Evolutionary conservation across 1,140 invertebrate species (phyloP).

Genomic region (Amyelois transitella): DNA sequence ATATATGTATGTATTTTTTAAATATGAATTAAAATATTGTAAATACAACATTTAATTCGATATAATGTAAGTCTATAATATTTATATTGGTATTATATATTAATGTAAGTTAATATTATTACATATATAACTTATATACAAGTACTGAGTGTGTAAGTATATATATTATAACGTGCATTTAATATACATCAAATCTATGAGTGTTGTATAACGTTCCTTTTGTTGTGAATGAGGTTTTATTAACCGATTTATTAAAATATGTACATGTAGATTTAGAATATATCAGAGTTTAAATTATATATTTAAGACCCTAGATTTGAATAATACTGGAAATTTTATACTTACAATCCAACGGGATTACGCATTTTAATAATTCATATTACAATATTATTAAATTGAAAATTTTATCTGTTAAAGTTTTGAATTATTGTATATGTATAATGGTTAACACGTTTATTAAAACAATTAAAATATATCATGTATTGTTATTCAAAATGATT

Average conservation of each 20-base stretch:
- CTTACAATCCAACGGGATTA: slow-evolving; percentile 35
- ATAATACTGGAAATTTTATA: slow-evolving; percentile 36
- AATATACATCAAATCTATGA: slow-evolving; percentile 35
- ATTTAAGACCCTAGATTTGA: slow-evolving; percentile 26
- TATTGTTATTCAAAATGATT: too few species aligned
- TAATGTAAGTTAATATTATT: slow-evolving; percentile 32
- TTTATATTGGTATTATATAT: slow-evolving; percentile 53
- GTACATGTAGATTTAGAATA: slow-evolving; percentile 46
- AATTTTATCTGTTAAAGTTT: not conserved
- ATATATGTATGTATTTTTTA: slow-evolving; percentile 33
- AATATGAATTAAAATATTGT: slow-evolving; percentile 34
- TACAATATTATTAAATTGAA: not conserved
- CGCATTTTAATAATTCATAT: slow-evolving; percentile 32
- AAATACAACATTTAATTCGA: slow-evolving; percentile 46
- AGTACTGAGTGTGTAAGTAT: slow-evolving; percentile 36
- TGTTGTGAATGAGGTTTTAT: slow-evolving; percentile 51
- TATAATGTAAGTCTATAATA: slow-evolving; percentile 45
- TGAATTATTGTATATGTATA: not conserved
- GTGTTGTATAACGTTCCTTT: slow-evolving; percentile 59
- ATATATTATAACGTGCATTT: slow-evolving; percentile 33
- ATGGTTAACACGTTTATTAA: not conserved
- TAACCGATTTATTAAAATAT: slow-evolving; percentile 47
- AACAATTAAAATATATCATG: not conserved
- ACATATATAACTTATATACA: slow-evolving; percentile 45
- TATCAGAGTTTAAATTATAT: slow-evolving; percentile 20